Conservation (phyloP, 2,113 vertebrate genomes). For the Malurus cyaneus region DNA sequence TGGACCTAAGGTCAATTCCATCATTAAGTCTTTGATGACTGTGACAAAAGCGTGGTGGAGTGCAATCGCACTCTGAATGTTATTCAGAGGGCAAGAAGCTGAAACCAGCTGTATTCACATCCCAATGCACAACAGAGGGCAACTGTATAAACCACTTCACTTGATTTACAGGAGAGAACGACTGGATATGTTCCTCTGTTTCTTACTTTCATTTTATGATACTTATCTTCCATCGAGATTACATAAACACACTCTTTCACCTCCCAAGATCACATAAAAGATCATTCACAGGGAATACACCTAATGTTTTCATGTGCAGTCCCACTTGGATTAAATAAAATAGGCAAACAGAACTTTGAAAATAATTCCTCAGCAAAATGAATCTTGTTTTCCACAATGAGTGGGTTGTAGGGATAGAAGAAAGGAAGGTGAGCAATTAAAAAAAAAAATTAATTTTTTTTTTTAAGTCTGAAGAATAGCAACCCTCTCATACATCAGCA, state of each 20-base stretch:
- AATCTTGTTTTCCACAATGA: not conserved
- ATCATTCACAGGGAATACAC: not conserved
- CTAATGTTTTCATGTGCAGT: not conserved
- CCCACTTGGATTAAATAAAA: not conserved
- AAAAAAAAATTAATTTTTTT: not conserved
- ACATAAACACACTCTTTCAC: not conserved
- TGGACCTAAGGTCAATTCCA: not conserved
- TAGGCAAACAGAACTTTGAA: not conserved
- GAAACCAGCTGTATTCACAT: not conserved
- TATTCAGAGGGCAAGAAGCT: not conserved
- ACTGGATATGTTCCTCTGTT: not conserved
- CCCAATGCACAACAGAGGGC: fast-evolving
- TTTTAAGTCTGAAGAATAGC: not conserved
- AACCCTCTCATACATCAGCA: not conserved
- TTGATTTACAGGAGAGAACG: not conserved
- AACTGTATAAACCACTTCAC: not conserved
- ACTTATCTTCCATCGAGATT: not conserved
- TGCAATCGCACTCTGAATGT: not conserved
- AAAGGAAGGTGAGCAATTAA: not conserved
- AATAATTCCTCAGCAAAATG: not conserved
- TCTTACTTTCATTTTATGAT: not conserved
- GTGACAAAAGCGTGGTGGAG: not conserved
- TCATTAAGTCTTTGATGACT: not conserved
- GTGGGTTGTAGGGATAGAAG: not conserved
- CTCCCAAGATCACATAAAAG: not conserved